Evolutionary conservation across 2,797 vertebrate species (phyloP), one percentile per base, ranked within the genome.

Genomic region (Xenentodon cancila): DNA sequence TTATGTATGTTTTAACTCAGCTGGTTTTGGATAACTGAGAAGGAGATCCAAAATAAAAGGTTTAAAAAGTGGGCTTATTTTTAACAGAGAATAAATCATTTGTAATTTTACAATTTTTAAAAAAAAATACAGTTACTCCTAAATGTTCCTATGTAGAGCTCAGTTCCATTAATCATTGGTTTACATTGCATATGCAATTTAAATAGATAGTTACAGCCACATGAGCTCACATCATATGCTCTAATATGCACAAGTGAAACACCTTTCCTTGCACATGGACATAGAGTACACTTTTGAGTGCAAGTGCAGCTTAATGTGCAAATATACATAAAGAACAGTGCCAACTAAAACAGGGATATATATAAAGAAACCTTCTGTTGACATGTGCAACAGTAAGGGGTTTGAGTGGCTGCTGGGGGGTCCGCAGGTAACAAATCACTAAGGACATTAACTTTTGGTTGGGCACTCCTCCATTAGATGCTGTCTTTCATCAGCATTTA

Each of bases 261-360:
- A 15, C 37, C 13, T 40, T 40, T 13, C 37, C 37, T 40, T 5
- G 9, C 12, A 15, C 32, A 75, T 55, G 56, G 45, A 45, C 43
- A 34, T n/a, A 45, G 6, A 47, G 19, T 52, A 27, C 32, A 59
- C 48, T 57, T 8, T 59, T 8, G 22, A 44, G 48, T 55, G 51
- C 18, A 68, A 40, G 21, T 57, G 34, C 21, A 37, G n/a, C 1
- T 54, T 40, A 18, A 44, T 59, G 19, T 32, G 19, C 37, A 17
- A 21, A 52, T 47, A 46, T 43, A 12, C 13, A 58, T 16, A 54
- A 0, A 49, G 19, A 59, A 21, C 47, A 60, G 37, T 65, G 75
- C 71, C 77, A 84, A 77, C 59, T 68, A 55, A 84, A 89, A 75
- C 80, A 81, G 40, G 51, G 58, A 62, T 55, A 59, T 55, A 59